Evolutionary conservation across 2,113 vertebrate genomes (phyloP).

Genomic region (Sclerurus mexicanus): DNA sequence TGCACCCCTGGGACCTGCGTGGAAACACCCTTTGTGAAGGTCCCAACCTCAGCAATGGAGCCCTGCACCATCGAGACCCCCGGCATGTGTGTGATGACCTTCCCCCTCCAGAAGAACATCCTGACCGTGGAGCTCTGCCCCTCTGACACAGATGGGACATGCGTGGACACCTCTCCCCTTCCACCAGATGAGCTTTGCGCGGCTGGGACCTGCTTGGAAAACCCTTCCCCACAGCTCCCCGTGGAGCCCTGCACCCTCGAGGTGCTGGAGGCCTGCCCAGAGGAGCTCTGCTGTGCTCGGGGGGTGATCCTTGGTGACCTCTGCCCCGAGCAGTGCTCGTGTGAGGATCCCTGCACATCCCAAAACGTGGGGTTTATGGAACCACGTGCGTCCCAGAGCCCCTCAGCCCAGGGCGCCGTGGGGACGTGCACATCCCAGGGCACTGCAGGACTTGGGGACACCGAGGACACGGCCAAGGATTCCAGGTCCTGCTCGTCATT

Average conservation of each 20-base stretch:
- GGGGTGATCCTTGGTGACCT: accelerated
- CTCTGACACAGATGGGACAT: accelerated
- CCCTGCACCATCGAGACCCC: not conserved
- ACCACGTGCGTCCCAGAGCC: accelerated
- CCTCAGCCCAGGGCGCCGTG: not conserved
- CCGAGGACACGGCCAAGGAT: not conserved
- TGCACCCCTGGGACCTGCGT: accelerated
- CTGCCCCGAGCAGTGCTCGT: accelerated
- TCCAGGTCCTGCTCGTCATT: accelerated
- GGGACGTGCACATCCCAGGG: not conserved
- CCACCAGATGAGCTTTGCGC: not conserved
- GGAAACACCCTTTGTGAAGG: accelerated
- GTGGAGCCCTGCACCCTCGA: not conserved
- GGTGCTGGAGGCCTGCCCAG: accelerated
- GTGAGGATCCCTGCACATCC: accelerated
- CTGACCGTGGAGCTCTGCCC: not conserved
- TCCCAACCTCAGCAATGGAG: accelerated
- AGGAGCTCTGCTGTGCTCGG: not conserved
- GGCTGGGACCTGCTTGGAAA: not conserved
- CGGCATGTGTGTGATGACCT: not conserved
- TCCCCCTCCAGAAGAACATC: not conserved
- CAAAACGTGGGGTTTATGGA: accelerated
- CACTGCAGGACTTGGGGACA: accelerated
- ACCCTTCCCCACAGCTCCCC: no score
- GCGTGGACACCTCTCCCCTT: not conserved